phyloP scores from a whole-genome alignment of 1,140 invertebrate genomes.

The Heterodera schachtii region DNA sequence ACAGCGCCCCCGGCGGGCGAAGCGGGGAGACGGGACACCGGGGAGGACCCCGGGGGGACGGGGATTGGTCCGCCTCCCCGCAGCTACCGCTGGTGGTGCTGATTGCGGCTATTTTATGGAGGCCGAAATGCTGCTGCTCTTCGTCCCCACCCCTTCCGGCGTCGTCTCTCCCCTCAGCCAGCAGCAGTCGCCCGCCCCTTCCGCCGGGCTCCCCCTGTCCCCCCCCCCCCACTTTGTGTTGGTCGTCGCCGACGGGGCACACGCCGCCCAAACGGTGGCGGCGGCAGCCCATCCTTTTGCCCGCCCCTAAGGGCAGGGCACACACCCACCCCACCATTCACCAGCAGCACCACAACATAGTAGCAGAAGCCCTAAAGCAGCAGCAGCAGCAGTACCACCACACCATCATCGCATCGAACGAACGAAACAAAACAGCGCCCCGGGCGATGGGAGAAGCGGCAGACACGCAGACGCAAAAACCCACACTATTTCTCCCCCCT shows the following conservation, averaged over 20 bases:
- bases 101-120: constrained; percentile 18
- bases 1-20: background rate
- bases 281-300: too few species aligned
- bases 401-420: too few species aligned
- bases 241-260: constrained; percentile 4
- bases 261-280: background rate
- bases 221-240: background rate
- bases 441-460: background rate
- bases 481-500: background rate
- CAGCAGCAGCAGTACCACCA: background rate
- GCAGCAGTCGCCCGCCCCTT: background rate
- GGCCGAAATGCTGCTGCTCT: background rate
- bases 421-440: background rate
- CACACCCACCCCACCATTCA: background rate
- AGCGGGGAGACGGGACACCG: background rate
- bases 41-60: background rate
- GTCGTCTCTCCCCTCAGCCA: too few species aligned
- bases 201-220: background rate
- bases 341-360: background rate
- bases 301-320: background rate
- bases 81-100: background rate
- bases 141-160: too few species aligned
- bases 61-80: background rate
- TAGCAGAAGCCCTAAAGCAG: background rate
- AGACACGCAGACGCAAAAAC: too few species aligned